A percentile compares a stretch with the other conserved stretches of the same genome.
phyloP scores from a whole-genome alignment of 1,140 invertebrate species.

The Drosophila tsacasi region DNA sequence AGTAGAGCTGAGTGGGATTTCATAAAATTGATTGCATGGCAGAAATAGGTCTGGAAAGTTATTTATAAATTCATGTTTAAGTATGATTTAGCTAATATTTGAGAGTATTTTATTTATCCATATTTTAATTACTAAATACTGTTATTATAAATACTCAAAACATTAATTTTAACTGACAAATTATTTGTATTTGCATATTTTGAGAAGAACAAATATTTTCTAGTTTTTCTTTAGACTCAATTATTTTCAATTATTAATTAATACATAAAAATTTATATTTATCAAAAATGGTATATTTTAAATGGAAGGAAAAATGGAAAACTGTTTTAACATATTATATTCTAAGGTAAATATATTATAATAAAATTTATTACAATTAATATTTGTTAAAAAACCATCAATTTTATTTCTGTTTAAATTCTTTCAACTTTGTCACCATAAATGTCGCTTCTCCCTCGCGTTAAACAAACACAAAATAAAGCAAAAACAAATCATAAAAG shows the following conservation, averaged over 20 bases:
- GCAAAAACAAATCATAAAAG: conserved; percentile 67
- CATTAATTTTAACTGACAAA: too few species aligned
- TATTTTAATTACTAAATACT: too few species aligned
- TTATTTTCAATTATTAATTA: too few species aligned
- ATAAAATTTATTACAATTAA: neutral
- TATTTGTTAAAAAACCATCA: neutral
- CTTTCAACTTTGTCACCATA: conserved; percentile 32
- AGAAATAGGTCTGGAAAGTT: neutral
- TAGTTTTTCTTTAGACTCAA: too few species aligned
- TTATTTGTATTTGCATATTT: too few species aligned
- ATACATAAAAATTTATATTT: too few species aligned
- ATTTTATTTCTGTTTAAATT: neutral
- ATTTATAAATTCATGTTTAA: neutral
- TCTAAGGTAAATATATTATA: too few species aligned
- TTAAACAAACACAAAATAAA: conserved; percentile 28
- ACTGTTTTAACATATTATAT: too few species aligned
- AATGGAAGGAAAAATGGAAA: neutral
- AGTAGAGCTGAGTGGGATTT: conserved; percentile 1
- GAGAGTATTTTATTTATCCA: neutral
- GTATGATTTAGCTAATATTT: too few species aligned
- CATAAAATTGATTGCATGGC: neutral
- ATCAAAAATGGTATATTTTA: neutral
- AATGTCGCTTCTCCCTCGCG: conserved; percentile 12
- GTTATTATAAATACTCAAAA: too few species aligned
- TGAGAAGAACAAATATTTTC: neutral